Evolutionary conservation across 2,797 vertebrate genomes (phyloP), one percentile per base, ranked within the genome.

Genomic region (Monodelphis domestica): DNA sequence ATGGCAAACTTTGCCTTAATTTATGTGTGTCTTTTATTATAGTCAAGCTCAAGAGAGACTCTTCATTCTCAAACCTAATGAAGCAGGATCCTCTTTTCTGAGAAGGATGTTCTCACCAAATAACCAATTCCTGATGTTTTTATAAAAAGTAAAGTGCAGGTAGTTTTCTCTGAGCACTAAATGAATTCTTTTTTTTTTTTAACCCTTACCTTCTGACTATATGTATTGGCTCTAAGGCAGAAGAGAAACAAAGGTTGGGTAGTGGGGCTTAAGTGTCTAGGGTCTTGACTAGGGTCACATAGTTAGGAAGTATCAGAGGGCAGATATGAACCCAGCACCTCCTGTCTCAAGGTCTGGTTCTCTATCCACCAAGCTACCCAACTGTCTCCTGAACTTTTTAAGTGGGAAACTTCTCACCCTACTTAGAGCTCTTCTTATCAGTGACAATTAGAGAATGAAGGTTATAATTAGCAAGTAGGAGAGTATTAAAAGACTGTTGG

Each of bases 21-120:
- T 97, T 97, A 98, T 97, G 98, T 97, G 96, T 96, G 97, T 97
- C 97, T 97, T 98, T 97, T 97, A 96, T 95, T 95, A 93, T 97
- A 97, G 97, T 90, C 53, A 15, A 96, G 96, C 97, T 96, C 91
- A 93, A 93, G 45, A 28, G 93, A 88, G 95, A 59, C 93, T 93
- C 56, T 95, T 97, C 96, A 97, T 97, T 97, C 96, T 54, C 90
- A 91, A 96, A 98, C 97, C 97, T 98, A 98, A 98, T 97, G 97
- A 98, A 95, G 97, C 97, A 98, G 98, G 98, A 98, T 97, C 96
- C 91, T 96, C 97, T 97, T 97, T 97, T 97, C 96, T 94, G 91
- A 95, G 95, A 96, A 97, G 96, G 96, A 96, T 97, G 98, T 97
- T 98, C 97, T 98, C 96, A 97, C 97, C 97, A 98, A 97, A 97